Conservation (phyloP, 2,113 vertebrate species). For the Coreoperca whiteheadi region DNA sequence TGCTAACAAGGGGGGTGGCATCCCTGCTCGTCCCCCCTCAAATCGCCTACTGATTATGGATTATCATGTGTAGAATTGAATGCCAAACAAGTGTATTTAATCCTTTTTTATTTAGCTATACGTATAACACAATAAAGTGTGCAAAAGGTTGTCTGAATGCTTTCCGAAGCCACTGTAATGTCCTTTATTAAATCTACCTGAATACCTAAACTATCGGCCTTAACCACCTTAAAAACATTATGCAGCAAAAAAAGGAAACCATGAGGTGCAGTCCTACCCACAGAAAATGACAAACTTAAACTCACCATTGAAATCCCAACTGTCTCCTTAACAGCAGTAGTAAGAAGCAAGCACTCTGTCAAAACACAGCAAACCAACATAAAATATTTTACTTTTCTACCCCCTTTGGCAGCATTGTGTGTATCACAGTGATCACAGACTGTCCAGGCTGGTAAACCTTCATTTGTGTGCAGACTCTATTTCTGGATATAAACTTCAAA, state of each 20-base stretch:
- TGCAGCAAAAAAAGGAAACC: neutral
- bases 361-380: neutral
- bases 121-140: neutral
- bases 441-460: neutral
- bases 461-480: neutral
- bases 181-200: neutral
- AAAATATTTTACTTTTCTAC: neutral
- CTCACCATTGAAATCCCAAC: neutral
- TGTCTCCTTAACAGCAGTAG: neutral
- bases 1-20: no score
- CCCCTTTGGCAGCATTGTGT: neutral
- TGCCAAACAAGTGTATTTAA: neutral
- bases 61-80: neutral
- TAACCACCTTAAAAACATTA: neutral
- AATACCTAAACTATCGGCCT: neutral
- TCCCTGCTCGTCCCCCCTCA: no score
- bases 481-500: conserved; percentile 3
- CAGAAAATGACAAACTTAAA: neutral
- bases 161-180: neutral
- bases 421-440: conserved; percentile 2
- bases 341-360: neutral
- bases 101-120: conserved; percentile 5
- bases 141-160: neutral
- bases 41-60: no score
- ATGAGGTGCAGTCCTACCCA: neutral